These are phyloP conservation scores for Astyanax mexicanus DNA, from an alignment of 2,797 vertebrate species.

Conservation along the genomic window DNA sequence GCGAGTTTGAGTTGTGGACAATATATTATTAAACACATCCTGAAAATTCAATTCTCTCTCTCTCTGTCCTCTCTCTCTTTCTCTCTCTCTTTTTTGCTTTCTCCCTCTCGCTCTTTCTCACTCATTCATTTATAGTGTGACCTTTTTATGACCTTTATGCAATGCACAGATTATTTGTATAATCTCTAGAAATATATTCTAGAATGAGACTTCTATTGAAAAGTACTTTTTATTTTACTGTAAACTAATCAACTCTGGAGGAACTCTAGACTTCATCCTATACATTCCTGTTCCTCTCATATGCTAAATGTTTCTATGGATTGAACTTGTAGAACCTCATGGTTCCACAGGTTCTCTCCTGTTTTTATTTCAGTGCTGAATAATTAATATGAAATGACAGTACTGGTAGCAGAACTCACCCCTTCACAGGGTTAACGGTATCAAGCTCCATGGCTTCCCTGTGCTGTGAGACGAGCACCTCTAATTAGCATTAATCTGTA, in stretches of 20 bases:
- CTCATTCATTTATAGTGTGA: background rate
- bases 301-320: too few species aligned
- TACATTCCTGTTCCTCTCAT: too few species aligned
- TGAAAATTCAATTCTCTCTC: background rate
- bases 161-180: too few species aligned
- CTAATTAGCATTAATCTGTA: conserved; percentile 45
- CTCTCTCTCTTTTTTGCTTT: background rate
- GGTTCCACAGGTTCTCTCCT: too few species aligned
- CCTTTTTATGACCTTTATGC: background rate
- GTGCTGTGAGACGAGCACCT: background rate
- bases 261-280: too few species aligned
- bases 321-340: too few species aligned
- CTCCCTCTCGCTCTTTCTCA: background rate
- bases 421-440: background rate
- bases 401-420: background rate
- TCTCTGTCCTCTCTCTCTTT: background rate
- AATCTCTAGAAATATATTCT: too few species aligned
- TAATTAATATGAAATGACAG: background rate
- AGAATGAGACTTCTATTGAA: too few species aligned
- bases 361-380: background rate
- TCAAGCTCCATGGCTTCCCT: background rate
- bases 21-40: conserved; percentile 13
- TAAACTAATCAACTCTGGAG: too few species aligned
- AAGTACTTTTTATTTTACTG: too few species aligned
- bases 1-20: background rate